Evolutionary conservation across 2,797 vertebrate genomes (phyloP).

Genomic region (Macropodus opercularis): DNA sequence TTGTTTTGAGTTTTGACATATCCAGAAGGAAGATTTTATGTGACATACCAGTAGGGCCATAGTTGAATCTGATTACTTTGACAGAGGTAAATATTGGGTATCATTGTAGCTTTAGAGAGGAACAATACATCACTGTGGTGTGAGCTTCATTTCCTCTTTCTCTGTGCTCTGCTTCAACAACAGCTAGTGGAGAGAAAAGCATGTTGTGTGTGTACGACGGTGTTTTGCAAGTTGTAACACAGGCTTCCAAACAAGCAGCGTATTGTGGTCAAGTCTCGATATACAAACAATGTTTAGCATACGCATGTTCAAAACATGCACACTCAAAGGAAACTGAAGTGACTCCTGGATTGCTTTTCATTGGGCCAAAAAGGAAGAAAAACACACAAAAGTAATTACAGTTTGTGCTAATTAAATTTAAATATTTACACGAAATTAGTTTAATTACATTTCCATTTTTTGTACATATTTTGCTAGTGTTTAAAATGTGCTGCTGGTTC

Average conservation of each 20-base stretch:
- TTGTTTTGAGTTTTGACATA: too few relatives aligned
- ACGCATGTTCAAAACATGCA: conserved; percentile 9
- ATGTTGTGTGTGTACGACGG: background rate
- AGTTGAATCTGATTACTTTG: background rate
- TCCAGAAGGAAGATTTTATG: too few relatives aligned
- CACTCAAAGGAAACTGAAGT: background rate
- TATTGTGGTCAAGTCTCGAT: conserved; percentile 36
- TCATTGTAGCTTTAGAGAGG: conserved; percentile 15
- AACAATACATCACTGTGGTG: conserved; percentile 24
- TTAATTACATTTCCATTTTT: background rate
- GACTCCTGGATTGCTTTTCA: background rate
- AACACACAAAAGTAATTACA: background rate
- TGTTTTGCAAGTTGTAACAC: conserved; percentile 21
- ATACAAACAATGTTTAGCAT: conserved; percentile 6
- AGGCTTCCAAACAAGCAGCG: conserved; percentile 23
- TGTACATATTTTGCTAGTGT: background rate
- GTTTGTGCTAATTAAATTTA: too few relatives aligned
- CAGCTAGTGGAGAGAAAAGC: conserved; percentile 18
- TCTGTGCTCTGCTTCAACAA: conserved; percentile 29
- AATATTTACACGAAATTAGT: too few relatives aligned
- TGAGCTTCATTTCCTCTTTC: conserved; percentile 62
- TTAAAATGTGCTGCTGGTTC: background rate
- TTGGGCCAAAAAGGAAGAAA: background rate
- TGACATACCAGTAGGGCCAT: conserved; percentile 3
- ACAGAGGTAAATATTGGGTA: too few relatives aligned